Evolutionary conservation across 2,888 invertebrate genomes (phyloP), one percentile per base, ranked within the genome.

Genomic region (Xestia xanthographa): DNA sequence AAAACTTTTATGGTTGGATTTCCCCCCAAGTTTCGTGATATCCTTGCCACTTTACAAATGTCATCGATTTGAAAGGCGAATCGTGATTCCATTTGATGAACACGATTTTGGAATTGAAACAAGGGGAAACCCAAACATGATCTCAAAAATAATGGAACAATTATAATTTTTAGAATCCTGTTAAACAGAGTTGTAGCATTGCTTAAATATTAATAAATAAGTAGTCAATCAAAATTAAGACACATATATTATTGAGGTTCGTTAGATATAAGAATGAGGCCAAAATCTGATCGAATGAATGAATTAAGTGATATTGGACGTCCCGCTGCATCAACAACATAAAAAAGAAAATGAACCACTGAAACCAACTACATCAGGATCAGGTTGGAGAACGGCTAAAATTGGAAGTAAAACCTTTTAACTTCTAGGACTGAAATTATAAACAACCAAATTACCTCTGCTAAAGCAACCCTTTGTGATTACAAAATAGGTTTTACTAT

Each of bases 51-150:
- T 91, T 92, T 90, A 93, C 92, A 94, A 95, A 95, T 95, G 95
- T 94, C 94, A 95, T 93, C 91, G 90, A 92, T 93, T 95, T 93
- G 95, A 96, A 96, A 95, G 95, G 96, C 92, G 92, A 95, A 91
- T 96, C 96, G 95, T 95, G 96, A 95, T 94, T 90, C 87, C 90
- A 90, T 92, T 92, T 90, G 89, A 88, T 87, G 88, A 70, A 89
- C 90, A 91, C 89, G 85, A 85, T 92, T 95, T 95, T 91, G 92
- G 93, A 89, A 88, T 87, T 91, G 86, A 92, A 92, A 90, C 88
- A 87, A 65, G 94, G 95, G 93, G 93, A 95, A 94, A 86, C 94
- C 88, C 85, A 75, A 80, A 80, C 83, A 77, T 76, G 67, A 77
- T 77, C 53, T 82, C 56, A 67, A 45, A 72, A 83, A 75, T 83